phyloP scores from a whole-genome alignment of 2,113 vertebrate genomes.

The Hippocampus comes region DNA sequence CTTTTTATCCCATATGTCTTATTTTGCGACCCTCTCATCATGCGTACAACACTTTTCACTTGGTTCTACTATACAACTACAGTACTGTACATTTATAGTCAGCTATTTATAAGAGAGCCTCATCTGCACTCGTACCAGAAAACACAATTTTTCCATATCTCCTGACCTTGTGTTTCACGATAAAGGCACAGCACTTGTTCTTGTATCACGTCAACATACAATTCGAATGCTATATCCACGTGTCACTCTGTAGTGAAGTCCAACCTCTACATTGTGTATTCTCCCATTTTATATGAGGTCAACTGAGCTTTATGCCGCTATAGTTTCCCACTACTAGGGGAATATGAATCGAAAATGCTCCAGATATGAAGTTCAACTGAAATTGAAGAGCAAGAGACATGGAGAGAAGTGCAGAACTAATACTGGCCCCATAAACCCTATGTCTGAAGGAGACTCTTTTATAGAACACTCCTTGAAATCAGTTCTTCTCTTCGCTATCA shows the following conservation, averaged over 20 bases:
- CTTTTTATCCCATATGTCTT: not conserved
- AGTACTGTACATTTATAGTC: not conserved
- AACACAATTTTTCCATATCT: not conserved
- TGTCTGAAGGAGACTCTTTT: constrained; percentile 6
- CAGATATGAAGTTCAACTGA: not conserved
- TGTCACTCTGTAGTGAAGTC: not conserved
- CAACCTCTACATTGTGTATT: not conserved
- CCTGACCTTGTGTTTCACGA: not conserved
- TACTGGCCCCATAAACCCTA: constrained; percentile 5
- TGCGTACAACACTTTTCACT: not conserved
- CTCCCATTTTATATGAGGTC: not conserved
- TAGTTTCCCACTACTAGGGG: constrained; percentile 8
- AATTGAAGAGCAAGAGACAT: constrained; percentile 1
- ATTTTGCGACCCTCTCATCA: not conserved
- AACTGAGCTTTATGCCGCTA: not conserved
- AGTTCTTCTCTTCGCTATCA: not conserved
- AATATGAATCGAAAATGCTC: not conserved
- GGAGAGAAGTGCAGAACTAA: not conserved
- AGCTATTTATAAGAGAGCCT: not conserved
- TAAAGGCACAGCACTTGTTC: not conserved
- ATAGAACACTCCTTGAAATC: not conserved
- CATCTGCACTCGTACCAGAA: not conserved
- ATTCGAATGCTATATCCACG: not conserved
- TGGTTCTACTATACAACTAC: not conserved
- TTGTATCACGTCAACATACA: not conserved